Conservation (phyloP, 2,888 invertebrate species). For the Invenusta paracnida region DNA sequence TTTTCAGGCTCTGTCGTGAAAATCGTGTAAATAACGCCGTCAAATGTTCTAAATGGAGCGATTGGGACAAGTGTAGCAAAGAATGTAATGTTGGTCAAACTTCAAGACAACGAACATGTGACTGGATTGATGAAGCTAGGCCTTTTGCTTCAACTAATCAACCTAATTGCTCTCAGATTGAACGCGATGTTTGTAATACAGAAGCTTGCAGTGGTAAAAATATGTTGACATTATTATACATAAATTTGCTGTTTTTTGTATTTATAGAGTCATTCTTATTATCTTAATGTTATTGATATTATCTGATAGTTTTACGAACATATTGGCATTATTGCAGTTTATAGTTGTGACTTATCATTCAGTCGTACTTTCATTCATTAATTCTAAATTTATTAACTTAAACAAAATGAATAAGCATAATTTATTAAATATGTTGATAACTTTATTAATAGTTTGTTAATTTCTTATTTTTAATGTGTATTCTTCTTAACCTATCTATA, state of each 20-base stretch:
- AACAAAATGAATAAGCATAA: too few species aligned
- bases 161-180: background rate
- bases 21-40: background rate
- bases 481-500: too few species aligned
- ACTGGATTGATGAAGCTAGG: background rate
- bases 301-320: too few species aligned
- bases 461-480: too few species aligned
- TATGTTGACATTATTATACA: background rate
- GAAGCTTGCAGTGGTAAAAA: background rate
- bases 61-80: background rate
- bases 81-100: background rate
- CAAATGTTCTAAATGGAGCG: background rate
- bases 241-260: background rate
- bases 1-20: background rate
- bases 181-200: background rate
- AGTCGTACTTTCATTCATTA: too few species aligned
- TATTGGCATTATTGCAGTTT: too few species aligned
- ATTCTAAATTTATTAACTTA: too few species aligned
- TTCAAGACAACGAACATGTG: background rate
- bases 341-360: too few species aligned
- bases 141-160: background rate
- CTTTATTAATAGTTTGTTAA: too few species aligned
- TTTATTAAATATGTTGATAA: too few species aligned
- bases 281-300: background rate
- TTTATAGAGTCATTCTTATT: background rate